Percentiles rank a stretch among this genome's conserved stretches.
phyloP scores from a whole-genome alignment of 2,113 vertebrate species.

The Cheilinus undulatus region DNA sequence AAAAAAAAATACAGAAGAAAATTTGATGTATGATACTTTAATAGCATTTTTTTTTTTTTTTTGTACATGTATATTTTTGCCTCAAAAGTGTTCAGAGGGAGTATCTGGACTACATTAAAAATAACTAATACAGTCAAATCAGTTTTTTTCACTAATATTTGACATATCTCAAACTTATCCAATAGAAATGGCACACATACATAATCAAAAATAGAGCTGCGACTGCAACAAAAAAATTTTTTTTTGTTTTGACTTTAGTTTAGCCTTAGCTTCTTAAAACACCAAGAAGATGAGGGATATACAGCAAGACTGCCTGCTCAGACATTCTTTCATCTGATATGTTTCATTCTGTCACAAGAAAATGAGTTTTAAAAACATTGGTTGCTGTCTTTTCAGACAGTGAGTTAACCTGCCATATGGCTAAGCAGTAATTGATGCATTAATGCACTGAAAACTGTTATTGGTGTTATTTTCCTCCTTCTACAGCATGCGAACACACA shows the following conservation, averaged over 20 bases:
- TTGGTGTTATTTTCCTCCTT: not conserved
- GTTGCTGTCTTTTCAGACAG: not conserved
- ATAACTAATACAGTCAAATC: too few species aligned
- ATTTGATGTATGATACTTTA: too few species aligned
- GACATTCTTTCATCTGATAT: not conserved
- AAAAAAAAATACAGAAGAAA: too few species aligned
- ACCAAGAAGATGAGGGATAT: not conserved
- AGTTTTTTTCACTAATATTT: too few species aligned
- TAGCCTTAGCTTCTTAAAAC: slow-evolving; percentile 22
- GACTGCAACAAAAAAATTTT: not conserved
- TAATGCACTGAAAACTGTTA: not conserved
- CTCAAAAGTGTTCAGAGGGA: too few species aligned
- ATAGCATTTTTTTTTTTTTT: too few species aligned
- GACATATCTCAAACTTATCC: too few species aligned
- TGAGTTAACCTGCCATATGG: too few species aligned
- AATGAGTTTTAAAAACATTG: not conserved
- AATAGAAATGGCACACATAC: slow-evolving; percentile 28
- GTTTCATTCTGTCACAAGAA: not conserved
- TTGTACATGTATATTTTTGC: too few species aligned
- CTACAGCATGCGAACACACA: not conserved
- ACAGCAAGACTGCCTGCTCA: not conserved
- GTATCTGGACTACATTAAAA: too few species aligned
- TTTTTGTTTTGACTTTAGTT: slow-evolving; percentile 26
- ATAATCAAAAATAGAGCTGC: slow-evolving; percentile 30
- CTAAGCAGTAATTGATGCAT: not conserved